phyloP scores from a whole-genome alignment of 2,888 invertebrate genomes.

The Norana najaformis region DNA sequence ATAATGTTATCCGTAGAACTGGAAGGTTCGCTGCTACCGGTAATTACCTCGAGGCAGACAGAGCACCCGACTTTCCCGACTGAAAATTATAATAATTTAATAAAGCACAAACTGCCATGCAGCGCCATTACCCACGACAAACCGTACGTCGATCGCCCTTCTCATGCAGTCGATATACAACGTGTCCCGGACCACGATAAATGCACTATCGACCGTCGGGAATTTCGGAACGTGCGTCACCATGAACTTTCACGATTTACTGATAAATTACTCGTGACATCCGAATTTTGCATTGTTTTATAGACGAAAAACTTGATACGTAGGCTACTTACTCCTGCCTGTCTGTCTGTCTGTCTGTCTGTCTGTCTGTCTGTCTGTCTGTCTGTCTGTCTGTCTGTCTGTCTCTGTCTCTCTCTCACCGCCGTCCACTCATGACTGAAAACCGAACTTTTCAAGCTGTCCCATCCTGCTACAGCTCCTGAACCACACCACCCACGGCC shows the following conservation, averaged over 20 bases:
- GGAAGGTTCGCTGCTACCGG: neutral
- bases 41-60: slow-evolving; percentile 22
- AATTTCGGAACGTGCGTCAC: neutral
- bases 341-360: neutral
- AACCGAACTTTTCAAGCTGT: too few species aligned
- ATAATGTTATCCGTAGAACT: slow-evolving; percentile 8
- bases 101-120: slow-evolving; percentile 10
- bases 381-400: neutral
- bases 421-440: too few species aligned
- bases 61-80: slow-evolving; percentile 16
- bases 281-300: neutral
- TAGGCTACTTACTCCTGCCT: neutral
- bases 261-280: too few species aligned
- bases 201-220: neutral
- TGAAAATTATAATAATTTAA: slow-evolving; percentile 23
- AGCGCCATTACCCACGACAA: neutral
- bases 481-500: too few species aligned
- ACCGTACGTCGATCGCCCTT: slow-evolving; percentile 8
- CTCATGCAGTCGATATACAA: neutral
- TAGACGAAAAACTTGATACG: neutral
- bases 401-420: neutral
- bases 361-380: neutral
- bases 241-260: too few species aligned
- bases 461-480: too few species aligned
- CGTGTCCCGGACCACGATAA: slow-evolving; percentile 13